Evolutionary conservation across 2,888 invertebrate genomes (phyloP).

Genomic region (Lepeophtheirus nordmannii): DNA sequence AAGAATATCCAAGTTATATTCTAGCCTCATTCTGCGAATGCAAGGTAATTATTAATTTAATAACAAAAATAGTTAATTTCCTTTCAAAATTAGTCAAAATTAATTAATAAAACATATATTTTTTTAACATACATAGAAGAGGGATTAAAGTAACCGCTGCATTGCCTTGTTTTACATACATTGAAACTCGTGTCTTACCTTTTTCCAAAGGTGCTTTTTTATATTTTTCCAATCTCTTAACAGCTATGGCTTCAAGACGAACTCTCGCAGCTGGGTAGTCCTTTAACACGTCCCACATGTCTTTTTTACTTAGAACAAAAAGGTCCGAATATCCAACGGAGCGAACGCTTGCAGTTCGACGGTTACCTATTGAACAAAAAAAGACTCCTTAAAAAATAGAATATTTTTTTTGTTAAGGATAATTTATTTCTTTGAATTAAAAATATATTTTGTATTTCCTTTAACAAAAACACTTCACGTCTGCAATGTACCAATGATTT

Average conservation of each 20-base stretch:
- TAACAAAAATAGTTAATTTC: no score
- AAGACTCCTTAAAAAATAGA: neutral
- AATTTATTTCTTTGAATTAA: neutral
- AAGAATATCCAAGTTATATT: no score
- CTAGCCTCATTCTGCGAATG: no score
- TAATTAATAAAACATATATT: no score
- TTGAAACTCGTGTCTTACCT: constrained; percentile 47
- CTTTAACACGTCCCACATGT: constrained; percentile 98
- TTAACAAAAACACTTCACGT: neutral
- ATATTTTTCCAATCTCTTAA: constrained; percentile 91
- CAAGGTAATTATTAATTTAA: no score
- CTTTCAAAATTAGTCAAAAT: no score
- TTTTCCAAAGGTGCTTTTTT: constrained; percentile 83
- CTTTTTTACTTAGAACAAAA: constrained; percentile 95
- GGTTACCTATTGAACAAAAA: constrained; percentile 58
- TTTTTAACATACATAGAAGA: no score
- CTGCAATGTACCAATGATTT: no score
- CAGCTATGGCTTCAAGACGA: constrained; percentile 87
- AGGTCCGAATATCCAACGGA: constrained; percentile 97
- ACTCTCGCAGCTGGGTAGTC: constrained; percentile 86
- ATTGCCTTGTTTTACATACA: no score
- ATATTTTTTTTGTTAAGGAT: neutral
- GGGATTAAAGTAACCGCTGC: no score
- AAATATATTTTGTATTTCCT: neutral
- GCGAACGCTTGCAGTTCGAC: constrained; percentile 90